Base-by-base conservation (phyloP, 2,888 invertebrate genomes). In the Drosophila kuntzei region DNA sequence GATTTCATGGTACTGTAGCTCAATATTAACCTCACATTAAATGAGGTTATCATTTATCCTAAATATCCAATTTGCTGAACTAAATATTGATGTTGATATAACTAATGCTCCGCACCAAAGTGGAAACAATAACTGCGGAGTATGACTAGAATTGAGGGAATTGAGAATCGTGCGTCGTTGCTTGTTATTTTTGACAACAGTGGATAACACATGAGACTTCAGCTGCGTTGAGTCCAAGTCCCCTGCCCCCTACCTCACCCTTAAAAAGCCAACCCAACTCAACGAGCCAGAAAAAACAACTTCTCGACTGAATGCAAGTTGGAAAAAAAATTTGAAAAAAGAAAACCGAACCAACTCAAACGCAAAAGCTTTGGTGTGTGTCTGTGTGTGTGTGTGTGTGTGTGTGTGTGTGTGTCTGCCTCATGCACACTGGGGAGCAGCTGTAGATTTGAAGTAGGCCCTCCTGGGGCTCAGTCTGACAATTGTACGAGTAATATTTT, bases 401-500 rank as follows among this genome's bases (percentile, higher is more conserved):
- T 27, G 8, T 29, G 20, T 43, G 58, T 41, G 41, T 27, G 37
- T 18, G 29, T 34, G 61, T 49, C 37, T 64, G 63, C 64, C 62
- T 51, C 59, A 47, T 76, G 63, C 71, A 66, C 88, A 46, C 71
- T 67, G 46, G 83, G 88, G 83, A 86, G 46, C 73, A 73, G 69
- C 79, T 76, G 80, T 82, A 85, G 82, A 87, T 82, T 79, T 78
- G 82, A 80, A 80, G 80, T 80, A 79, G 69, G 72, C 79, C 68
- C 81, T 81, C 85, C 72, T 68, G 81, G 82, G 87, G 76, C 65
- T 59, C 66, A 65, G 87, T 83, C 64, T 86, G 86, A 83, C 88
- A 85, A 83, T 83, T 83, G 86, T 76, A 84, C 60, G 68, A 77
- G 78, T 57, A 62, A 51, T 58, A 49, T 78, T 76, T 68, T 60